Percentiles rank a stretch among this genome's conserved stretches.
Evolutionary conservation across 2,888 invertebrate species (phyloP).

Genomic region (Mylabris sibirica): DNA sequence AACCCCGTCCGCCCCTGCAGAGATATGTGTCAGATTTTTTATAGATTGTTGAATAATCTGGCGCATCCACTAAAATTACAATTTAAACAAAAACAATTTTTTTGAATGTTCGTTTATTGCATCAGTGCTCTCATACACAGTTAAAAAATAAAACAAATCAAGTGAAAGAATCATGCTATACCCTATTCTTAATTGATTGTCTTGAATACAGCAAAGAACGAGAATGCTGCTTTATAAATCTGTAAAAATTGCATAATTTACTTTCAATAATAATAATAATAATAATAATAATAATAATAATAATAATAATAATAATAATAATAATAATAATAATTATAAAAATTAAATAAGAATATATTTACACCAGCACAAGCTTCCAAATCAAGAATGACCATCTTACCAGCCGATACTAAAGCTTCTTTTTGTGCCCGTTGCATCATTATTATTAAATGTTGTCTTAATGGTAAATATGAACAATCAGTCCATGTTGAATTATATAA

Average conservation of each 20-base stretch:
- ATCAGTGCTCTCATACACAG: neutral
- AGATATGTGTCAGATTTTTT: too few species aligned
- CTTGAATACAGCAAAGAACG: neutral
- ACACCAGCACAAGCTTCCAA: constrained; percentile 9
- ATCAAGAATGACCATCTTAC: constrained; percentile 10
- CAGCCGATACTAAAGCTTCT: constrained; percentile 10
- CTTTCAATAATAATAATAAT: too few species aligned
- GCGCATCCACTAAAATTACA: too few species aligned
- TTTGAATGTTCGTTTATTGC: constrained; percentile 8
- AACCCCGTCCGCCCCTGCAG: too few species aligned
- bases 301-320: too few species aligned
- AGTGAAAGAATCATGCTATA: too few species aligned
- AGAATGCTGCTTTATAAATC: constrained; percentile 1
- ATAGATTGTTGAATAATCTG: too few species aligned
- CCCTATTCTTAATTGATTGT: neutral
- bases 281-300: too few species aligned
- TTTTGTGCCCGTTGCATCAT: constrained; percentile 17
- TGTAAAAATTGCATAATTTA: neutral
- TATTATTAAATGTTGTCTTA: constrained; percentile 7
- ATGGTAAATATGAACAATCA: constrained; percentile 10
- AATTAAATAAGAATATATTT: too few species aligned
- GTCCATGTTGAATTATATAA: constrained; percentile 9
- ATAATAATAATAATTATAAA: too few species aligned
- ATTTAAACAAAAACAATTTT: too few species aligned
- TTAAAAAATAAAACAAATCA: too few species aligned